Conservation (phyloP, 2,113 vertebrate genomes). For the Actinemys pallida region DNA sequence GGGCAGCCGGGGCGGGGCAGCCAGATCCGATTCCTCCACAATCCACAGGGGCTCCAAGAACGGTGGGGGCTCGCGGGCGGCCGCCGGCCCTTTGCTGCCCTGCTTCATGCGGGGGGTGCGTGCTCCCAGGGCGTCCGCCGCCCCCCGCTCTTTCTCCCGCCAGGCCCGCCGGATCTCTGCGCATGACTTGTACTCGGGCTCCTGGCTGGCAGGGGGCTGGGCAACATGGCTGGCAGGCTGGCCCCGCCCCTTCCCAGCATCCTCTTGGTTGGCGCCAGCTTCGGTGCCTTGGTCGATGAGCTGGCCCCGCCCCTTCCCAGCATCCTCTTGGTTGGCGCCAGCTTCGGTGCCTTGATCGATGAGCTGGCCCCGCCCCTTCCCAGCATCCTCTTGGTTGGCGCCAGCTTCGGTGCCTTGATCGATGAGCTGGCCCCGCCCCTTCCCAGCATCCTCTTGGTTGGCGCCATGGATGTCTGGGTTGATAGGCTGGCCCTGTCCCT, state of each 20-base stretch:
- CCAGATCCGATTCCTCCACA: slow-evolving; percentile 74
- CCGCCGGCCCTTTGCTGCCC: neutral
- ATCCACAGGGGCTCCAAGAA: slow-evolving; percentile 66
- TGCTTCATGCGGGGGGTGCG: neutral
- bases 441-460: neutral
- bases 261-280: neutral
- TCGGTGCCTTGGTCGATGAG: neutral
- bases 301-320: neutral
- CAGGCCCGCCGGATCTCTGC: slow-evolving; percentile 80
- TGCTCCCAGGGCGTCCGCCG: neutral
- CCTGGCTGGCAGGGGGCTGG: neutral
- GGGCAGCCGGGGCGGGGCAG: neutral
- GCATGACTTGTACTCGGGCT: slow-evolving; percentile 74
- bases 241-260: neutral
- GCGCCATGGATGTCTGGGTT: neutral
- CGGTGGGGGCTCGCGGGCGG: neutral
- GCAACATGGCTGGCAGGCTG: neutral
- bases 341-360: neutral
- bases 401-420: neutral
- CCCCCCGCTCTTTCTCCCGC: slow-evolving; percentile 78
- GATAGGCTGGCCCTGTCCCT: neutral
- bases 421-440: neutral
- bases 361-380: neutral
- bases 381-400: neutral
- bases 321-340: neutral